phyloP scores from a whole-genome alignment of 2,113 vertebrate species.

The Alosa alosa region DNA sequence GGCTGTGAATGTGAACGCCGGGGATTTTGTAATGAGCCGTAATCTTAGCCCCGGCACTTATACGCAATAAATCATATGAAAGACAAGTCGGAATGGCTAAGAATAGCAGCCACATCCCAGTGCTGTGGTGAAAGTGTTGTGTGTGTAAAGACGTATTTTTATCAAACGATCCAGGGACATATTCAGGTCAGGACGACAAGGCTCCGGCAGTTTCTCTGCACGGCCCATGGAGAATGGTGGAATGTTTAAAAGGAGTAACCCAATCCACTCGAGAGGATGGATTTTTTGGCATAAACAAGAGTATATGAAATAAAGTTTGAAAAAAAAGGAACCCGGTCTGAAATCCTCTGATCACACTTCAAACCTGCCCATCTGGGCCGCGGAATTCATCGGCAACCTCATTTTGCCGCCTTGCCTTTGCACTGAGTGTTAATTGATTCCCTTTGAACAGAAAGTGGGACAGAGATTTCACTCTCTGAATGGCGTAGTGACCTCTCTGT shows the following conservation, averaged over 20 bases:
- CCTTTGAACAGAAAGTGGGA: conserved; percentile 17
- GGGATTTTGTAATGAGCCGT: conserved; percentile 2
- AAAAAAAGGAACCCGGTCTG: neutral
- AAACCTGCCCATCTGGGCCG: conserved; percentile 10
- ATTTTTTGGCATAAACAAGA: conserved; percentile 7
- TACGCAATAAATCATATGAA: neutral
- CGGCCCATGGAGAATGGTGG: conserved; percentile 17
- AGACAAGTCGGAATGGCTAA: conserved; percentile 16
- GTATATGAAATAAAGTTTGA: neutral
- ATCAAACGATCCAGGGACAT: conserved; percentile 32
- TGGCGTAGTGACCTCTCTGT: neutral
- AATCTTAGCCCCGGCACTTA: neutral
- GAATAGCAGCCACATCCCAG: conserved; percentile 24
- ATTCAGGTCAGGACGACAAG: conserved; percentile 38
- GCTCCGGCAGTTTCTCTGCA: conserved; percentile 8
- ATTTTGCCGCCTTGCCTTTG: neutral
- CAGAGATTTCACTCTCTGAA: neutral
- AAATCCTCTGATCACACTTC: conserved; percentile 16
- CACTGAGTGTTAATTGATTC: neutral
- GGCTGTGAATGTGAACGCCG: neutral
- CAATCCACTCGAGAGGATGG: neutral
- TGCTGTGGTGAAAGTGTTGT: conserved; percentile 16
- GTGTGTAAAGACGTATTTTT: conserved; percentile 34
- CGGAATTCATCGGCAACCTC: neutral
- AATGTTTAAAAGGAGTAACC: conserved; percentile 7